phyloP scores from a whole-genome alignment of 1,140 invertebrate genomes.

The Wiebesia pumilae region DNA sequence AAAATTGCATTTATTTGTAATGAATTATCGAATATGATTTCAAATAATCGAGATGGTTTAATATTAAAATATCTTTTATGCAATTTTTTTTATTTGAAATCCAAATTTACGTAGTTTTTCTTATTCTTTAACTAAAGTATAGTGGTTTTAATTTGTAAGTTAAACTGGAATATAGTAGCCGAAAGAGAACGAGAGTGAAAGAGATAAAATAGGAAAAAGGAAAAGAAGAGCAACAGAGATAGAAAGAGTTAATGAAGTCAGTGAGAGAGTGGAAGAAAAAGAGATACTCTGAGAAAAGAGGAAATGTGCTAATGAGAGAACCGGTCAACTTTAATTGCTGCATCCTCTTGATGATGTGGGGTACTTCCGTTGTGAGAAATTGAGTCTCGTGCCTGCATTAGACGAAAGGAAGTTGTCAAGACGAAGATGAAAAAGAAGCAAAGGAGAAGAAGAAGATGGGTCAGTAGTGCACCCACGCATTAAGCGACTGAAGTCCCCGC shows the following conservation, averaged over 20 bases:
- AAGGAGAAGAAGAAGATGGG: no score
- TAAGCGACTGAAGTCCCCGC: no score
- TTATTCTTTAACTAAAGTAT: no score
- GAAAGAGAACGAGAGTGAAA: neutral
- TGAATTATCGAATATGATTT: no score
- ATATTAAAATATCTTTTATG: no score
- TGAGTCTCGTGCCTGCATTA: conserved; percentile 58
- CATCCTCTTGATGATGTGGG: conserved; percentile 69
- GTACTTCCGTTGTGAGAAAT: conserved; percentile 67
- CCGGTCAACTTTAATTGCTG: conserved; percentile 73
- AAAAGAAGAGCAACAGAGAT: neutral
- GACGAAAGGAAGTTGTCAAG: conserved; percentile 69
- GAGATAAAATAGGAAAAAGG: no score
- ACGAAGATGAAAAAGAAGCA: conserved; percentile 53
- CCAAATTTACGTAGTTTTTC: no score
- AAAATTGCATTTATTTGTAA: no score
- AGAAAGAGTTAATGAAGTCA: neutral
- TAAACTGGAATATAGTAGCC: neutral
- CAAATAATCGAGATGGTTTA: no score
- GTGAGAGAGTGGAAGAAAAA: no score
- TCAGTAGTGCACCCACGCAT: no score
- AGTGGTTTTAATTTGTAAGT: neutral
- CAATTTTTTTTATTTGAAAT: no score
- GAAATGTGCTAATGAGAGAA: conserved; percentile 70
- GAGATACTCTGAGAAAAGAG: conserved; percentile 59